Conservation (phyloP, 2,888 invertebrate genomes). For the Sinhomidia bicolor region DNA sequence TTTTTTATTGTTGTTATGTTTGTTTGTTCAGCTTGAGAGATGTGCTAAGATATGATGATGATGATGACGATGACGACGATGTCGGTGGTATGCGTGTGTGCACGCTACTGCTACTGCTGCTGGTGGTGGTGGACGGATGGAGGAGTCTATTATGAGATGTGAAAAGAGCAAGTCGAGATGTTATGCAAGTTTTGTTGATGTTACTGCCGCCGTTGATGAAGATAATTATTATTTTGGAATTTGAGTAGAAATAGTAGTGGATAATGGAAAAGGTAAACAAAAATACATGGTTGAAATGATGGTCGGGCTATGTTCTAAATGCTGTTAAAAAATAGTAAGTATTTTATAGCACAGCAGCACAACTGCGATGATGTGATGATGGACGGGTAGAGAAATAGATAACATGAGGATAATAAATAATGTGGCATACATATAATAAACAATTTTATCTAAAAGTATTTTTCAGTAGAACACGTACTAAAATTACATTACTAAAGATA, state of each 20-base stretch:
- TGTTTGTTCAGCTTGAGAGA: background rate
- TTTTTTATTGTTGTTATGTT: background rate
- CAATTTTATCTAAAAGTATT: background rate
- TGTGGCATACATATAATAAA: background rate
- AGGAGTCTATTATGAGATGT: constrained; percentile 25
- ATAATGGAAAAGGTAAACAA: background rate
- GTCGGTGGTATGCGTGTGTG: background rate
- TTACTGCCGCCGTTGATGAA: background rate
- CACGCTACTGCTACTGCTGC: no score
- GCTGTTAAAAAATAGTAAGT: background rate
- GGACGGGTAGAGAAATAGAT: constrained; percentile 1
- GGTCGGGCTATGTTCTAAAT: no score
- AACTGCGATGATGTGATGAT: background rate
- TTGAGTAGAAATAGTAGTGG: background rate
- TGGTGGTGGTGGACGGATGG: background rate
- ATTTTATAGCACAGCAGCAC: background rate
- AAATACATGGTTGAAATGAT: background rate
- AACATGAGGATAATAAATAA: background rate
- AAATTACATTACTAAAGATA: background rate
- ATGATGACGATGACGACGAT: background rate
- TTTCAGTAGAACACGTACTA: background rate
- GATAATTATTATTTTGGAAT: background rate
- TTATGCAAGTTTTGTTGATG: background rate
- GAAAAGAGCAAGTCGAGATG: background rate
- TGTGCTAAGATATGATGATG: background rate